Evolutionary conservation across 2,797 vertebrate species (phyloP).

Genomic region (Lateolabrax maculatus): DNA sequence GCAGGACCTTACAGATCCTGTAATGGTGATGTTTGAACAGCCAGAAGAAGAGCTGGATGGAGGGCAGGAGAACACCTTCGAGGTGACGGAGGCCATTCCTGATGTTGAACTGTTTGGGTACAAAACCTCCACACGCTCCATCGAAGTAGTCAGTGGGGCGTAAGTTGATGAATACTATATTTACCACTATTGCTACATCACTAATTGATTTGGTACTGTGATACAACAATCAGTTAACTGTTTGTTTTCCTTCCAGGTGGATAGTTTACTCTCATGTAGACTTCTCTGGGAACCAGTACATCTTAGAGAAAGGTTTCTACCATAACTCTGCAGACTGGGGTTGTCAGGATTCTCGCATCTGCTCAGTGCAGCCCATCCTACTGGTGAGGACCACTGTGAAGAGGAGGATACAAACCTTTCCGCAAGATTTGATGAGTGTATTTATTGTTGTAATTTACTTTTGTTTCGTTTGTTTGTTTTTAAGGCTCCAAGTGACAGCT

Average conservation of each 20-base stretch:
- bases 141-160: conserved; percentile 93
- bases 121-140: conserved; percentile 86
- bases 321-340: conserved; percentile 95
- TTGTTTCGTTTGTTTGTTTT: conserved; percentile 50
- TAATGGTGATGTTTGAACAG: conserved; percentile 89
- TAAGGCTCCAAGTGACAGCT: conserved; percentile 73
- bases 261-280: conserved; percentile 93
- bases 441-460: background rate
- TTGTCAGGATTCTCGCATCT: conserved; percentile 84
- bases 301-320: conserved; percentile 97
- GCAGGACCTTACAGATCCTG: conserved; percentile 90
- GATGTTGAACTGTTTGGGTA: conserved; percentile 89
- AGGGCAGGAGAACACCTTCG: conserved; percentile 84
- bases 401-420: background rate
- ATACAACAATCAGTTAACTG: background rate
- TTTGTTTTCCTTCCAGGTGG: conserved; percentile 85
- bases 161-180: conserved; percentile 74
- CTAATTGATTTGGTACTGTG: background rate
- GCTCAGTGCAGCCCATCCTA: conserved; percentile 92
- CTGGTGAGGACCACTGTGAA: conserved; percentile 79
- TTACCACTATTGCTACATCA: no score
- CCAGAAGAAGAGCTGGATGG: conserved; percentile 85
- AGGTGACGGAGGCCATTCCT: conserved; percentile 89
- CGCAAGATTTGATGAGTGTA: background rate
- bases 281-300: conserved; percentile 93